Evolutionary conservation across 2,888 invertebrate species (phyloP).

Genomic region (Tenthredo amoena): DNA sequence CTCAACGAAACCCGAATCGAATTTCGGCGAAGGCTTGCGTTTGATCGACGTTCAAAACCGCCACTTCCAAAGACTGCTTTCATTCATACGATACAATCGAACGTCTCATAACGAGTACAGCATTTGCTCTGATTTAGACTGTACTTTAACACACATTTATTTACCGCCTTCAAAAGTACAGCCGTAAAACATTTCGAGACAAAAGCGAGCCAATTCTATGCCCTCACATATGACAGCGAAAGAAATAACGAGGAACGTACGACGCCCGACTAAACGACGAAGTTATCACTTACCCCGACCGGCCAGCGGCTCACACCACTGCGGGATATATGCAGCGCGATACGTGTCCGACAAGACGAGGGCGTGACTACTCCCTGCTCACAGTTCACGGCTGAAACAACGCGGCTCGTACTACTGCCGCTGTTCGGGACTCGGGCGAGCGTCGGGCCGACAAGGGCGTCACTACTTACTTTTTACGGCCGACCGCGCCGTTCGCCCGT

Average conservation of each 20-base stretch:
- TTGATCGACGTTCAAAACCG: background rate
- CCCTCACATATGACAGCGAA: background rate
- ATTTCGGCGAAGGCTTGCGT: background rate
- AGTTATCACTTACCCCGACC: background rate
- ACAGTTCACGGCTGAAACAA: background rate
- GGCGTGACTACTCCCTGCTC: conserved; percentile 16
- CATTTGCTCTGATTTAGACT: background rate
- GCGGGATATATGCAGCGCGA: background rate
- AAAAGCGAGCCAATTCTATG: background rate
- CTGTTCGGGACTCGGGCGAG: background rate
- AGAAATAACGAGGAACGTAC: background rate
- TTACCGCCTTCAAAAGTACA: background rate
- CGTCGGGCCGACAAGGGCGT: background rate
- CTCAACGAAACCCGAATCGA: background rate
- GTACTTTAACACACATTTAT: background rate
- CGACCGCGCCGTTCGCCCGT: background rate
- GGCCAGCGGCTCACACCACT: background rate
- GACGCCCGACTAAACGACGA: conserved; percentile 5
- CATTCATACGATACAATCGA: background rate
- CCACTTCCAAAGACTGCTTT: background rate
- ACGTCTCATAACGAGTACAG: background rate
- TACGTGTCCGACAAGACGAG: background rate
- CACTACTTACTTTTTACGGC: conserved; percentile 4
- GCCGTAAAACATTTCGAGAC: background rate
- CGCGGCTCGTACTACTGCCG: background rate